Evolutionary conservation across 2,113 vertebrate genomes (phyloP), one percentile per base, ranked within the genome.

Genomic region (Hydrolagus affinis): DNA sequence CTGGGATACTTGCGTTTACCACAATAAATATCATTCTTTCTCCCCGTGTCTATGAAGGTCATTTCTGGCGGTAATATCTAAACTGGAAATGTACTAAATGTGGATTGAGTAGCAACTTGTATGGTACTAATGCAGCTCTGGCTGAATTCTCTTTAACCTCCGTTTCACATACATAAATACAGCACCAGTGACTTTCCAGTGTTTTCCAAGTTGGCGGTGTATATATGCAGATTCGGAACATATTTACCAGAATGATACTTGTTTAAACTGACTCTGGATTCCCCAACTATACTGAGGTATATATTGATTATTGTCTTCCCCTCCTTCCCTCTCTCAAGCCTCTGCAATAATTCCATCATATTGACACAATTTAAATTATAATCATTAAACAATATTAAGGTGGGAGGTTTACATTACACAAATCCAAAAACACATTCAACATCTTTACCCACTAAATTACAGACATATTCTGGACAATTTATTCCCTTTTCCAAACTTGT

Each of bases 381-480:
- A 83, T 60, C 66, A 83, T 83, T 21, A 66, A 83, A 28, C 15
- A 66, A 28, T 17, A 30, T 17, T 28, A 10, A 66, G 62, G 78
- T 21, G 8, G 78, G 66, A 83, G 73, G 28, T 83, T 19, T 83
- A 68, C 78, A 66, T 83, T 83, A 66, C 23, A 68, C 60, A 68
- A 66, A 83, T 19, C 44, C 44, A 44, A 44, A 44, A 44, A 15
- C 78, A 83, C 78, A 66, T 32, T n/a, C 21, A 77, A 19, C 56
- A 9, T 77, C 7, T 83, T 83, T 17, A 68, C 44, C 44, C 44
- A 44, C 25, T 83, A 68, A 66, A 32, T 83, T 83, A 83, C 25
- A 11, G 15, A 32, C 25, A 64, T 9, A 68, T 32, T 25, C 10
- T 83, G 28, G 28, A 12, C 17, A 32, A 21, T 11, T 66, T 21